Base-by-base conservation (phyloP, 92 coral and sea anemone genomes). In the Scolanthus callimorphus region DNA sequence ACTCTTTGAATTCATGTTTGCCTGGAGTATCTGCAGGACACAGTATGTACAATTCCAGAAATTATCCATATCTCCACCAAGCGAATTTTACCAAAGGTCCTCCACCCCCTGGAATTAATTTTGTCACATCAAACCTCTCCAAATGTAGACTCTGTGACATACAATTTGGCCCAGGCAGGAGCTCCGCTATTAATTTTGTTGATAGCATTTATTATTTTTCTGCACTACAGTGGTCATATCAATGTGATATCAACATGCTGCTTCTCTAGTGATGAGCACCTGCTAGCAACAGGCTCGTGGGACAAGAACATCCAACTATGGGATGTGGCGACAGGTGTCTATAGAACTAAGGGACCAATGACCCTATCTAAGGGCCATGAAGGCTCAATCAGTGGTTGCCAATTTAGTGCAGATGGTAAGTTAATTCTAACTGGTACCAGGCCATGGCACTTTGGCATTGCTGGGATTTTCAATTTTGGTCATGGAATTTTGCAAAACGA, bases 241-340 rank as follows among this genome's bases (percentile, higher is more conserved):
- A 91, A 91, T 74, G 84, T 91, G 17, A 84, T 88, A 34, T 91
- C 97, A 39, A 78, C 86, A 27, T 84, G 96, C 69, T 76, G 86
- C 19, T 88, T 91, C 70, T 79, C 89, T 28, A 80, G 74, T 2
- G 96, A 91, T 57, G 97, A 91, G 28, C 95, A 90, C 63, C 69
- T 91, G 26, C 28, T 91, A 38, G 96, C 97, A 0, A 88, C 98
- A 52, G 96, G 90, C 25, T 92, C 98, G n/a, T 92, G 98, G 98
- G 98, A 92, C 69, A 92, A 92, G 55, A 92, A 88, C 31, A 77
- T 92, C 49, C 86, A 84, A 44, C 60, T 92, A 46, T 92, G 98
- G 98, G 98, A 92, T 57, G 77, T 92, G 49, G 90, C 92, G 12
- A 83, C 98, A n/a, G 98, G 98, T 9, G 73, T 85, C 17, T 92